Evolutionary conservation across 2,113 vertebrate species (phyloP).

Genomic region (Lethenteron reissneri): DNA sequence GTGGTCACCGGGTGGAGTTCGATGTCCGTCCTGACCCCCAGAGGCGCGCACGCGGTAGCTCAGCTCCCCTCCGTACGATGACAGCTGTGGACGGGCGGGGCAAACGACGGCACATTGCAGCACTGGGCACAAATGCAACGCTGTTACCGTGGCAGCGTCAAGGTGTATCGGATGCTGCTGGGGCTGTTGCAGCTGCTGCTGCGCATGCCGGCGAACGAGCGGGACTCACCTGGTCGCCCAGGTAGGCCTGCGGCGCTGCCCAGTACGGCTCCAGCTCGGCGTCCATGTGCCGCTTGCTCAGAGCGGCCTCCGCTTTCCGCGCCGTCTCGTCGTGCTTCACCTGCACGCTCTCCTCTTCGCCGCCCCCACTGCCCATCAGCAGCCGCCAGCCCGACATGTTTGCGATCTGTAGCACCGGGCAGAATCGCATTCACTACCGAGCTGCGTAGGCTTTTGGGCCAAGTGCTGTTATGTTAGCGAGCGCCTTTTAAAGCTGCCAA

Average conservation of each 20-base stretch:
- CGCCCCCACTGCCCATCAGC: slow-evolving; percentile 16
- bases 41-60: slow-evolving; percentile 71
- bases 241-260: slow-evolving; percentile 50
- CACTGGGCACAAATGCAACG: background rate
- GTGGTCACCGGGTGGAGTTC: too few relatives aligned
- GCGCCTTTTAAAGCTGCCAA: too few relatives aligned
- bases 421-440: too few relatives aligned
- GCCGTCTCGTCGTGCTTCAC: slow-evolving; percentile 50
- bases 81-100: slow-evolving; percentile 29
- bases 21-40: slow-evolving; percentile 17
- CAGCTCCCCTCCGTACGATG: slow-evolving; percentile 68
- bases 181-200: background rate
- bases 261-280: slow-evolving; percentile 37
- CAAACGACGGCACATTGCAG: background rate
- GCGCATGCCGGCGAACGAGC: background rate
- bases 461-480: too few relatives aligned
- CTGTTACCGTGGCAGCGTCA: background rate
- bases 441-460: too few relatives aligned
- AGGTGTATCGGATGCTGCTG: background rate
- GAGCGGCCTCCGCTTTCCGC: slow-evolving; percentile 50
- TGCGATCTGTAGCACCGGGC: slow-evolving; percentile 29
- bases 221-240: slow-evolving; percentile 53
- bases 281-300: slow-evolving; percentile 47
- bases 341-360: slow-evolving; percentile 25
- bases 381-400: slow-evolving; percentile 59